Conservation (phyloP, 2,113 vertebrate species). For the Gobius niger region DNA sequence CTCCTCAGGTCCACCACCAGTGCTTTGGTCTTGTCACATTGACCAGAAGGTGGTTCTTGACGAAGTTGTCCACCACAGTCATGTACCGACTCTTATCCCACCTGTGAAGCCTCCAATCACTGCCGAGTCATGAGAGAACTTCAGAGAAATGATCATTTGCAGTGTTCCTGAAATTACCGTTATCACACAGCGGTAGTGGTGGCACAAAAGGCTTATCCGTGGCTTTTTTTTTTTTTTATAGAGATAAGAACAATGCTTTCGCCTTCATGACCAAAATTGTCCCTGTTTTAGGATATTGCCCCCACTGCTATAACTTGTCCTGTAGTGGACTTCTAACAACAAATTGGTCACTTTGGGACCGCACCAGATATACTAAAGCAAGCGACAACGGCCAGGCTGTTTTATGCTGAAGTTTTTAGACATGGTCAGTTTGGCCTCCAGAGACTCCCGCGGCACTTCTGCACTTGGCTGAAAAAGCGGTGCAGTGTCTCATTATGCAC, state of each 20-base stretch:
- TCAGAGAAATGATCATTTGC: too few relatives aligned
- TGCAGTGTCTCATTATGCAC: constrained; percentile 5
- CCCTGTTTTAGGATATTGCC: background rate
- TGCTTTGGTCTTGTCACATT: too few relatives aligned
- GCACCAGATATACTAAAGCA: constrained; percentile 30
- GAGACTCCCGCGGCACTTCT: constrained; percentile 11
- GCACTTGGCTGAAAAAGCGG: constrained; percentile 9
- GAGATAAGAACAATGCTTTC: too few relatives aligned
- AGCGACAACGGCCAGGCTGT: constrained; percentile 47
- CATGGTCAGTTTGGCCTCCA: constrained; percentile 9
- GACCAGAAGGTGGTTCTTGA: too few relatives aligned
- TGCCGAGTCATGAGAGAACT: too few relatives aligned
- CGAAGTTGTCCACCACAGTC: too few relatives aligned
- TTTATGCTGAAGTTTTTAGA: constrained; percentile 19
- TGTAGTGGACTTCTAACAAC: constrained; percentile 21
- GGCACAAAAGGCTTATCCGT: background rate
- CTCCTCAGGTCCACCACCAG: too few relatives aligned
- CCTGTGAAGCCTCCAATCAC: too few relatives aligned
- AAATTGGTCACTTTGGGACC: constrained; percentile 58
- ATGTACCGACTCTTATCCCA: too few relatives aligned
- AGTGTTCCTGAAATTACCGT: too few relatives aligned
- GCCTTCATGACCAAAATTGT: too few relatives aligned
- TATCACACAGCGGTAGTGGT: too few relatives aligned
- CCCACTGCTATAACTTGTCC: background rate
- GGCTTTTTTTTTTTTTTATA: background rate